A percentile compares a stretch with the other conserved stretches of the same genome.
Conservation (phyloP, 2,113 vertebrate genomes). For the Ictidomys tridecemlineatus region DNA sequence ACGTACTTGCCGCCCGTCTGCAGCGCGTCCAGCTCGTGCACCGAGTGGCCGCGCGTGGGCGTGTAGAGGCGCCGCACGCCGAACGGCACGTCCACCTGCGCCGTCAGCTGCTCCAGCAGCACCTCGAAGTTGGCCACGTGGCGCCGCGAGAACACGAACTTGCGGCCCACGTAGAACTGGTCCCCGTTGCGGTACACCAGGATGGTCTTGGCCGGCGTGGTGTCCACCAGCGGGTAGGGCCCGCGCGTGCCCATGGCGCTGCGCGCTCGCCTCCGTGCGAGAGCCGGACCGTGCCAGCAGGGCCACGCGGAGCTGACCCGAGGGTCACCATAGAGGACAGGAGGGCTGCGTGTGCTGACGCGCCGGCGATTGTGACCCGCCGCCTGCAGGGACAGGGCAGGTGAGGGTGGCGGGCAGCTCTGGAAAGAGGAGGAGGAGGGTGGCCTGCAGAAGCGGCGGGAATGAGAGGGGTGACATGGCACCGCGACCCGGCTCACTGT, state of each 20-base stretch:
- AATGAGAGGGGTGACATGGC: too few relatives aligned
- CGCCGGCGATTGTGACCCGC: neutral
- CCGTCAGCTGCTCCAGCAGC: conserved; percentile 86
- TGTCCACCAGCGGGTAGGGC: conserved; percentile 52
- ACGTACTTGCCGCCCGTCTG: conserved; percentile 86
- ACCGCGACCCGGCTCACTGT: too few relatives aligned
- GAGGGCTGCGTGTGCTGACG: neutral
- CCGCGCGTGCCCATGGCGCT: conserved; percentile 60
- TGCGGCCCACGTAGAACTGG: conserved; percentile 86
- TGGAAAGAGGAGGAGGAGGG: neutral
- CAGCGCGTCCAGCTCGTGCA: conserved; percentile 83
- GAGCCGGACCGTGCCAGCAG: too few relatives aligned
- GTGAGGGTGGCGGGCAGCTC: neutral
- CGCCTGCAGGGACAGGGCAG: neutral
- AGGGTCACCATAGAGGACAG: too few relatives aligned
- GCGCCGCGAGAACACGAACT: conserved; percentile 85
- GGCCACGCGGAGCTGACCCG: neutral
- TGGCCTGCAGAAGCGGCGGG: too few relatives aligned
- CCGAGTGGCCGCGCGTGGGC: conserved; percentile 81
- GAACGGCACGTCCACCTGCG: conserved; percentile 83
- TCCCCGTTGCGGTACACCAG: conserved; percentile 90
- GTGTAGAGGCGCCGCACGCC: conserved; percentile 89
- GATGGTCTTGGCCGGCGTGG: conserved; percentile 85
- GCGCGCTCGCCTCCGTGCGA: neutral
- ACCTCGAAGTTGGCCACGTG: conserved; percentile 86